Percentiles rank a stretch among this genome's conserved stretches.
These are phyloP conservation scores for Aurelia aurita complex sp. Pacific DNA, from an alignment of 30 jellyfish, hydroid and myxozoan species.

Conservation along the genomic window DNA sequence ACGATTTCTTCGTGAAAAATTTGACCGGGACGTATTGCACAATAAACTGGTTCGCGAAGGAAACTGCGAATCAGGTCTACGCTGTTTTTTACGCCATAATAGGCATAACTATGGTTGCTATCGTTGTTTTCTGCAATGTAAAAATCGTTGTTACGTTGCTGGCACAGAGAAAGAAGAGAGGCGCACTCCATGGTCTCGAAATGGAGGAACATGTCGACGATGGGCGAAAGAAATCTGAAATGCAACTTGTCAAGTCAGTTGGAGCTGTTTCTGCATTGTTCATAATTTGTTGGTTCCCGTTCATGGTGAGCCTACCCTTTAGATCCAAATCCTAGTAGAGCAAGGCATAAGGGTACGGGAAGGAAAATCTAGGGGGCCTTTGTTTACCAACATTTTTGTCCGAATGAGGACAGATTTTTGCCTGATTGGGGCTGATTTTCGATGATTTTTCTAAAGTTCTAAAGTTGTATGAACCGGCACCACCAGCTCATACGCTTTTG, in stretches of 20 bases:
- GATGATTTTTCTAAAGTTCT: too few species aligned
- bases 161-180: slow-evolving; percentile 12
- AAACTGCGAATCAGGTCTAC: slow-evolving; percentile 41
- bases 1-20: slow-evolving; percentile 52
- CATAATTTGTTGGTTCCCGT: slow-evolving; percentile 72
- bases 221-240: slow-evolving; percentile 36
- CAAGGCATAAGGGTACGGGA: too few species aligned
- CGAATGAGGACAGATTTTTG: too few species aligned
- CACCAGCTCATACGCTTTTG: too few species aligned
- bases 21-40: slow-evolving; percentile 77
- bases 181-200: slow-evolving; percentile 37
- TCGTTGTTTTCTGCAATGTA: slow-evolving; percentile 56
- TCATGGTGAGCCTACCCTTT: slow-evolving; percentile 37
- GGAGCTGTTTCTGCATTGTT: slow-evolving; percentile 57
- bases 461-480: too few species aligned
- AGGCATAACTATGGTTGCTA: slow-evolving; percentile 37
- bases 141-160: slow-evolving; percentile 13
- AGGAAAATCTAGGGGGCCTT: too few species aligned
- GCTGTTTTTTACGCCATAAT: slow-evolving; percentile 58
- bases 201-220: background rate
- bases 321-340: too few species aligned
- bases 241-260: slow-evolving; percentile 61
- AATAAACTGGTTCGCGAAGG: slow-evolving; percentile 66
- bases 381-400: too few species aligned
- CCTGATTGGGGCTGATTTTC: too few species aligned